Evolutionary conservation across 2,888 invertebrate genomes (phyloP).

Genomic region (Dendrolimus pini): DNA sequence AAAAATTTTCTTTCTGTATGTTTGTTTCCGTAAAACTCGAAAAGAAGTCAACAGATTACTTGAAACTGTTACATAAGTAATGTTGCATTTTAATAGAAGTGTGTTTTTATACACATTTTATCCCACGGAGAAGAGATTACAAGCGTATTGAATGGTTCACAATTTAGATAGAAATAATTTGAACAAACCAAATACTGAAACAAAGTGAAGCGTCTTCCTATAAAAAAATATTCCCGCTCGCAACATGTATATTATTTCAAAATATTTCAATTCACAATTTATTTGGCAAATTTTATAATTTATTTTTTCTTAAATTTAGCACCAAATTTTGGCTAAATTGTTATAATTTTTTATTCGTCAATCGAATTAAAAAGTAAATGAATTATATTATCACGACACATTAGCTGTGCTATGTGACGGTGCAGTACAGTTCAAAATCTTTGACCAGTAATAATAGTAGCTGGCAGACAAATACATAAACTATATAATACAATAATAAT

Average conservation of each 20-base stretch:
- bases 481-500: too few relatives aligned
- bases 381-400: neutral
- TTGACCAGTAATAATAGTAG: neutral
- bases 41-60: too few relatives aligned
- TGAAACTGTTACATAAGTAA: too few relatives aligned
- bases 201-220: too few relatives aligned
- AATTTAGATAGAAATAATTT: neutral
- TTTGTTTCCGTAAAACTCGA: too few relatives aligned
- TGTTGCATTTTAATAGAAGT: too few relatives aligned
- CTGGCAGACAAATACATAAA: neutral
- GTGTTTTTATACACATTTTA: too few relatives aligned
- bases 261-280: neutral
- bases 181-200: neutral
- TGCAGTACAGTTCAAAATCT: neutral
- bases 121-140: too few relatives aligned
- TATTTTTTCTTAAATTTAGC: constrained; percentile 32
- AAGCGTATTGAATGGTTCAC: neutral
- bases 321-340: constrained; percentile 51
- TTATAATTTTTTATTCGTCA: constrained; percentile 1
- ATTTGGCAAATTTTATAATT: constrained; percentile 34
- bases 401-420: neutral
- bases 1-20: too few relatives aligned
- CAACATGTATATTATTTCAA: neutral
- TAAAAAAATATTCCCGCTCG: too few relatives aligned
- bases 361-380: constrained; percentile 1